Base-by-base conservation (phyloP, 2,113 vertebrate species). In the Centropus bengalensis region DNA sequence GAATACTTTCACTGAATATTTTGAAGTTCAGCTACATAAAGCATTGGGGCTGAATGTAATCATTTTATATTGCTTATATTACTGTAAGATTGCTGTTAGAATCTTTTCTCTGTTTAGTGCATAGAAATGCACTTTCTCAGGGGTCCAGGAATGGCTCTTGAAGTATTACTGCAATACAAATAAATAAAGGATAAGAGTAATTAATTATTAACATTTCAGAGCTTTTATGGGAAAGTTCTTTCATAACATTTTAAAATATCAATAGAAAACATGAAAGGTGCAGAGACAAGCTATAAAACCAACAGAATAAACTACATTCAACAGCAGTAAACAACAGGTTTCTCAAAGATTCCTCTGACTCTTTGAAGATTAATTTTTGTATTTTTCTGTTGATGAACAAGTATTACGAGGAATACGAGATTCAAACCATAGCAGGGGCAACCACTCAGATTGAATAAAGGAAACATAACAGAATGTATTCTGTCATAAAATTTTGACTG, bases 401-500 rank as follows among this genome's bases (percentile, higher is more conserved):
- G 45, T 47, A 87, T 30, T 79, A 67, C 51, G 79, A 79, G 33
- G 51, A 87, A 44, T 51, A 70, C 1, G 2, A 49, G 67, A 87
- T 91, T 42, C 70, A 92, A 84, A 82, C 38, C 55, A 69, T 15
- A 60, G 81, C 49, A 94, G 73, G 82, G 52, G 54, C 66, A 93
- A 79, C 58, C 30, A 84, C 66, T 91, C 78, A 91, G 47, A 82
- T 0, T 58, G 75, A 96, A 88, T 86, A 91, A 95, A 86, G 12
- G 64, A 88, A 96, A 93, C n/a, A 58, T 54, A 78, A 71, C 3
- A 70, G 79, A 88, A 94, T n/a, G 36, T 67, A 88, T 74, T 83
- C 42, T 77, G 63, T 83, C 83, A 91, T 76, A 90, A 92, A 93
- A 93, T 78, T 91, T 83, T 91, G 86, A 94, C 87, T 89, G 58